phyloP scores from a whole-genome alignment of 1,140 invertebrate genomes.

The Diabrotica virgifera region DNA sequence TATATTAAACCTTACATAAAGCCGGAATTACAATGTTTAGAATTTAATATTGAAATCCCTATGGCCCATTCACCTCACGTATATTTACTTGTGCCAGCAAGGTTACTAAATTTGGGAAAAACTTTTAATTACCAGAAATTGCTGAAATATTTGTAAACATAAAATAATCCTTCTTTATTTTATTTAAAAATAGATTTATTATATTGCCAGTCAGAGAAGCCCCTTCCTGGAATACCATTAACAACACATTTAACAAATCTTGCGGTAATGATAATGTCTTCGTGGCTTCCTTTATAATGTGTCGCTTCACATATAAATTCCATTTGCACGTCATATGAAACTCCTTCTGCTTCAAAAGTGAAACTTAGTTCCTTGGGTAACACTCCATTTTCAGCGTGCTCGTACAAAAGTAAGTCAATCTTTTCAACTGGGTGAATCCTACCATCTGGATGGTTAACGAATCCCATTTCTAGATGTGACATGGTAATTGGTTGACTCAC shows the following conservation, averaged over 20 bases:
- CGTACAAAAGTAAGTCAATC: slow-evolving; percentile 61
- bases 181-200: slow-evolving; percentile 39
- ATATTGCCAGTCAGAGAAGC: slow-evolving; percentile 71
- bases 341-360: slow-evolving; percentile 58
- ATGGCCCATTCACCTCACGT: too few relatives aligned
- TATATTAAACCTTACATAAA: too few relatives aligned
- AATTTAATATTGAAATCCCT: too few relatives aligned
- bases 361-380: slow-evolving; percentile 62
- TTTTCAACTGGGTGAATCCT: slow-evolving; percentile 55
- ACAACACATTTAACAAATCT: slow-evolving; percentile 61
- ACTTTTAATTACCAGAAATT: too few relatives aligned
- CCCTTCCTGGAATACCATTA: slow-evolving; percentile 62
- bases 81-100: too few relatives aligned
- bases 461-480: slow-evolving; percentile 63
- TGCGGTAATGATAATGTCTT: slow-evolving; percentile 66
- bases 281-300: slow-evolving; percentile 64
- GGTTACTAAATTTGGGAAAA: too few relatives aligned
- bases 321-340: slow-evolving; percentile 53
- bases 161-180: too few relatives aligned
- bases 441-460: slow-evolving; percentile 58
- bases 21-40: too few relatives aligned
- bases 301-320: slow-evolving; percentile 51
- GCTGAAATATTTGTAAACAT: too few relatives aligned
- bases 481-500: slow-evolving; percentile 65
- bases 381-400: slow-evolving; percentile 63